These are phyloP conservation scores for Acanthurus leucopareius DNA, from an alignment of 2,797 vertebrate genomes.

Conservation along the genomic window DNA sequence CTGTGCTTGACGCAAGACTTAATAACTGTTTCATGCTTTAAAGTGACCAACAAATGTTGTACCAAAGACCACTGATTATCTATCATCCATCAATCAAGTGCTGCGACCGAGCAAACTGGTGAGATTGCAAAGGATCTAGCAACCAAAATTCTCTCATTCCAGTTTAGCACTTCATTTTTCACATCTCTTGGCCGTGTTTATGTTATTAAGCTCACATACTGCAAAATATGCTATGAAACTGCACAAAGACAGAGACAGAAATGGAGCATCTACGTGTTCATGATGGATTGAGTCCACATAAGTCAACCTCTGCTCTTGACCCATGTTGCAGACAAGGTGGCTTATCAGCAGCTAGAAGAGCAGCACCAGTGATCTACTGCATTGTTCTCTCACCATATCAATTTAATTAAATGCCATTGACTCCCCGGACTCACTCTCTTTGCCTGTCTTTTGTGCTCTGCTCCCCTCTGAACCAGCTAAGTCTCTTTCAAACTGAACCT, in stretches of 20 bases:
- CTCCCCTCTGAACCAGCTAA: conserved; percentile 24
- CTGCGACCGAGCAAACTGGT: conserved; percentile 33
- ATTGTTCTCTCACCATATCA: conserved; percentile 69
- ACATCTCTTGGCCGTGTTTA: conserved; percentile 10
- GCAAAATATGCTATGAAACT: background rate
- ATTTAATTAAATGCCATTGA: conserved; percentile 79
- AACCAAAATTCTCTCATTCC: conserved; percentile 19
- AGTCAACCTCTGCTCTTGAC: conserved; percentile 60
- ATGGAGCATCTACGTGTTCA: background rate
- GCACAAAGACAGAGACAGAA: background rate
- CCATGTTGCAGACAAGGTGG: conserved; percentile 29
- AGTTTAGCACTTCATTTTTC: conserved; percentile 15
- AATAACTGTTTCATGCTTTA: conserved; percentile 48
- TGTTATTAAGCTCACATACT: conserved; percentile 16
- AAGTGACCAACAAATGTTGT: conserved; percentile 56
- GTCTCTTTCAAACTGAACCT: conserved; percentile 42
- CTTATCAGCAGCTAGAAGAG: conserved; percentile 63
- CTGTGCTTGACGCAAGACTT: too few species aligned
- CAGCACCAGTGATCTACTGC: conserved; percentile 57
- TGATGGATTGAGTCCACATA: conserved; percentile 54
- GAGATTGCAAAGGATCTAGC: conserved; percentile 32
- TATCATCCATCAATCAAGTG: conserved; percentile 38
- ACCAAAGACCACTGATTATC: conserved; percentile 56
- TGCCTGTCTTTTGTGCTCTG: conserved; percentile 39
- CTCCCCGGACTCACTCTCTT: conserved; percentile 48